Base-by-base conservation (phyloP, 2,888 invertebrate species). In the Allolobophora icterica region DNA sequence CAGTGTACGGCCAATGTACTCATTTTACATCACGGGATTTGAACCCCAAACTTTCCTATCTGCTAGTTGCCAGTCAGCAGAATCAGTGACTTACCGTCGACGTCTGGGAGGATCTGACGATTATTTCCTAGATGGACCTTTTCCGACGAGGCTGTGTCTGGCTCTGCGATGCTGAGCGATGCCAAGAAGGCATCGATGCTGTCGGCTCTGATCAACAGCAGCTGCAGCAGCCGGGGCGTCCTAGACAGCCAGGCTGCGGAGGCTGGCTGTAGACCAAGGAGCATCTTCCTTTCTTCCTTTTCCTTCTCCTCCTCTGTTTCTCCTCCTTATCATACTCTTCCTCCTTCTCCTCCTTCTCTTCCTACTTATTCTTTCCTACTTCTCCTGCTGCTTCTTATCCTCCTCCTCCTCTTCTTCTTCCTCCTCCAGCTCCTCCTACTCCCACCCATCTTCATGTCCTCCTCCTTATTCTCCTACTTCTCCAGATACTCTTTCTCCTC, bases 171-270 rank as follows among this genome's bases (percentile, higher is more conserved):
- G 89, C 40, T 24, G 24, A 89, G 38, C 35, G 71, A 71, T 38
- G 38, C 89, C 89, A 38, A 40, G 38, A 38, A 89, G 89, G 89
- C 38, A 40, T 33, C 15, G 94, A 94, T 94, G 93, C 94, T 93
- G 89, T 92, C 93, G 33, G 93, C 92, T 45, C 94, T 93, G 8
- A 94, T 34, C 42, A 92, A 92, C 30, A 95, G 93, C 94, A 94
- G 71, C 92, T 89, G 87, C 93, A 93, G 0, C 95, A n/a, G n/a
- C 92, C 21, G 91, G 91, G 33, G 93, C 45, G 19, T 1, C 45
- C 19, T 19, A 45, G 45, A 17, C 45, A 45, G n/a, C 4, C 71
- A 52, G 52, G 71, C 71, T n/a, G n/a, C 71, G 17, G 71, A 30
- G 17, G 71, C 71, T 24, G 52, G 71, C n/a, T 13, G 52, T 6